Base-by-base conservation (phyloP, 2,113 vertebrate genomes). In the Acanthisitta chloris region DNA sequence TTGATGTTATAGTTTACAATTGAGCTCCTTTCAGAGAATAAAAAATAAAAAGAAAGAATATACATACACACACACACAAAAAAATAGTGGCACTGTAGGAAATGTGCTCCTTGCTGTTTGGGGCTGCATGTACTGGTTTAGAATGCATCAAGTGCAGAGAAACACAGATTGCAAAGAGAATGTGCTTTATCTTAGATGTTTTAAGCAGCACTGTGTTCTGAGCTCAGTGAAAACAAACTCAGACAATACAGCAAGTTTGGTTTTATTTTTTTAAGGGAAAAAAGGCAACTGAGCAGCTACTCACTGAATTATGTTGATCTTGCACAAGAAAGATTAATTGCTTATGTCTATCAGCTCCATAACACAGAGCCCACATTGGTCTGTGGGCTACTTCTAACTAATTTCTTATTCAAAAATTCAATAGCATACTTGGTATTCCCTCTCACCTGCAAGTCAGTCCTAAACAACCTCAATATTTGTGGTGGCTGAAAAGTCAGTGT, bases 1-100 rank as follows among this genome's bases (percentile, higher is more conserved):
- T 97, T 97, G 97, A 98, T 97, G 96, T 97, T 98, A 84, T 94
- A 96, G 96, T 97, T 96, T 97, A 95, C 94, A 92, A 97, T 36
- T 74, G 73, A 94, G 85, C 78, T 94, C 76, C 70, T 45, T 31
- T 78, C 34, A 91, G 61, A 62, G 85, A 92, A 74, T 51, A 17
- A 88, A 94, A 86, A 66, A 72, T 86, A 77, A 72, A 6, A 18
- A 12, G n/a, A 33, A 57, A 26, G 40, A 34, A 65, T 2, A 55
- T 19, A 26, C 4, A 20, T 38, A 69, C 9, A 18, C 8, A 49
- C 14, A 57, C 20, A 82, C 34, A 48, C n/a, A 14, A 52, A 55
- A 76, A 58, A 81, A 69, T 25, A 64, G 52, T 29, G 34, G 5
- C 21, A 45, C 26, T 80, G 17, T 59, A 80, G 31, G 38, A 71